phyloP scores from a whole-genome alignment of 1,140 invertebrate genomes.

The Lepidostoma basale region DNA sequence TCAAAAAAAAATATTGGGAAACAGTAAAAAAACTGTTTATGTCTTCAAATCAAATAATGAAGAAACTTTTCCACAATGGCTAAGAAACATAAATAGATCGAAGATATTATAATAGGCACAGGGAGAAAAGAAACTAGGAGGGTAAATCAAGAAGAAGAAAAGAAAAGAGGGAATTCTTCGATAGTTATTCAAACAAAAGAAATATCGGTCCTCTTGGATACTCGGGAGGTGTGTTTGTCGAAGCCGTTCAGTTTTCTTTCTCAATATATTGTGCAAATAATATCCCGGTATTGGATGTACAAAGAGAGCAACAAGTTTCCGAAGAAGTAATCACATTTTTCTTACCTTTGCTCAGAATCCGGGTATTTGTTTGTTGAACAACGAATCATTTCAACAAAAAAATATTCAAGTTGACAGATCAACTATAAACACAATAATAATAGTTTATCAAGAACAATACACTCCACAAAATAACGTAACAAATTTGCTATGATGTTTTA shows the following conservation, averaged over 20 bases:
- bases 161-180: constrained; percentile 7
- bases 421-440: background rate
- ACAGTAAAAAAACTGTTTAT: too few species aligned
- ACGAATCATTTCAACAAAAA: background rate
- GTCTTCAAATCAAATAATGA: too few species aligned
- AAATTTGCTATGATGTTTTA: too few species aligned
- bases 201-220: background rate
- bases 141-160: background rate
- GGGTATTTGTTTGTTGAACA: background rate
- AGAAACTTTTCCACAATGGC: too few species aligned
- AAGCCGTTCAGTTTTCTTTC: constrained; percentile 38
- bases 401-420: background rate
- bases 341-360: constrained; percentile 26
- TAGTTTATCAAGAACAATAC: background rate
- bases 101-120: too few species aligned
- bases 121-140: too few species aligned
- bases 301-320: constrained; percentile 38
- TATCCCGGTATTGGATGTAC: constrained; percentile 42
- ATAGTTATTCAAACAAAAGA: constrained; percentile 12
- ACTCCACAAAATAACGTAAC: background rate
- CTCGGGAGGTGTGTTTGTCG: constrained; percentile 11
- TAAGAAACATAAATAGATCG: too few species aligned
- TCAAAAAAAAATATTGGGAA: too few species aligned
- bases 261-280: constrained; percentile 44
- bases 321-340: constrained; percentile 16